Percentiles rank a stretch among this genome's conserved stretches.
phyloP scores from a whole-genome alignment of 2,797 vertebrate genomes.

The Premnoplex brunnescens region DNA sequence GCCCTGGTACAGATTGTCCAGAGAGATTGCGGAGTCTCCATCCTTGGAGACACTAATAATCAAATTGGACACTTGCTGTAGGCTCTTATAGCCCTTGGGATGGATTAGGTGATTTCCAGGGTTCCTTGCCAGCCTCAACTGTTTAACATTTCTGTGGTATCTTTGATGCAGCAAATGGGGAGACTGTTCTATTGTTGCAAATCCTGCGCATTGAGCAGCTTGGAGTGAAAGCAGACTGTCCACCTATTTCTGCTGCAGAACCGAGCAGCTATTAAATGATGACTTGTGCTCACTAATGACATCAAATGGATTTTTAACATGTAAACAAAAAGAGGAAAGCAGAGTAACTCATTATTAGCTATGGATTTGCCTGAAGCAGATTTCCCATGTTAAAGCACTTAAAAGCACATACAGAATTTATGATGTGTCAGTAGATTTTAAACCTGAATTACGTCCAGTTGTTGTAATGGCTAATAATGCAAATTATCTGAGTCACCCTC shows the following conservation, averaged over 20 bases:
- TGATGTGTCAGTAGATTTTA: conserved; percentile 10
- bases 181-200: neutral
- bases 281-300: conserved; percentile 12
- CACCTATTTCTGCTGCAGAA: neutral
- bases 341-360: neutral
- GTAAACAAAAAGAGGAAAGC: neutral
- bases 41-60: neutral
- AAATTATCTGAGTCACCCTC: conserved; percentile 26
- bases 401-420: conserved; percentile 54
- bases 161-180: neutral
- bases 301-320: conserved; percentile 41
- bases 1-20: neutral
- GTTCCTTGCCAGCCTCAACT: neutral
- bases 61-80: neutral
- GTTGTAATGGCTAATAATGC: conserved; percentile 41
- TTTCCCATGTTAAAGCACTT: conserved; percentile 34
- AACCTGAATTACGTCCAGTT: conserved; percentile 15
- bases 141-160: neutral
- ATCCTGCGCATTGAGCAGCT: neutral
- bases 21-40: neutral
- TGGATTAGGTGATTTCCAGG: neutral
- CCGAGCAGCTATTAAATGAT: neutral
- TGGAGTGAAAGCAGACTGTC: neutral
- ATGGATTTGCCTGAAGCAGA: conserved; percentile 1
- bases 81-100: neutral